phyloP scores from a whole-genome alignment of 2,797 vertebrate species.

The Melanotaenia trifasciata region DNA sequence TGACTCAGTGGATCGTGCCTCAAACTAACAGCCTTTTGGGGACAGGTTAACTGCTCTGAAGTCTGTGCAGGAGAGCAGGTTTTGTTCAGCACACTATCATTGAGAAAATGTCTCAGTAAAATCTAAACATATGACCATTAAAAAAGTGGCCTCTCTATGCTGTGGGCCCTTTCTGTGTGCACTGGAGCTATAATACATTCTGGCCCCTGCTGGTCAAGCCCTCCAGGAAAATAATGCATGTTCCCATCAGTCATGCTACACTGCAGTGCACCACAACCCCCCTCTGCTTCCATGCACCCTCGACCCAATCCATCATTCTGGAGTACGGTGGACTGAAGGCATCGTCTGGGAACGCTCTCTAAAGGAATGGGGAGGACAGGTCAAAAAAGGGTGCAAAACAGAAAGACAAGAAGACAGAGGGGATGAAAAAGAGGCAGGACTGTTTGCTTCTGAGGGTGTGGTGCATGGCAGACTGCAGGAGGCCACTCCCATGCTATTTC shows the following conservation, averaged over 20 bases:
- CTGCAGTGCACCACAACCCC: slow-evolving; percentile 76
- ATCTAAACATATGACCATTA: slow-evolving; percentile 48
- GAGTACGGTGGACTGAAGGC: slow-evolving; percentile 72
- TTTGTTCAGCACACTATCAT: slow-evolving; percentile 28
- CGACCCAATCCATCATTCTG: slow-evolving; percentile 80
- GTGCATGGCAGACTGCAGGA: slow-evolving; percentile 49
- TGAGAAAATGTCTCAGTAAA: slow-evolving; percentile 10
- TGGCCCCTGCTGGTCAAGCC: slow-evolving; percentile 58
- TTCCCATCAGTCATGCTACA: slow-evolving; percentile 83
- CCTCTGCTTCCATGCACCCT: slow-evolving; percentile 65
- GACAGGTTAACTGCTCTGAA: slow-evolving; percentile 39
- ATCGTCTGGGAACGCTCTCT: slow-evolving; percentile 61
- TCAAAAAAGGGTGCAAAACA: slow-evolving; percentile 44
- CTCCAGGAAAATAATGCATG: slow-evolving; percentile 79
- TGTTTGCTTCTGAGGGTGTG: slow-evolving; percentile 40
- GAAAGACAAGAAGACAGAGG: slow-evolving; percentile 24
- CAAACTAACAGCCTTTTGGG: slow-evolving; percentile 55
- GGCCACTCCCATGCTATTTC: slow-evolving; percentile 46
- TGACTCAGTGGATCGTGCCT: slow-evolving; percentile 66
- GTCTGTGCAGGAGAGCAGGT: slow-evolving; percentile 35
- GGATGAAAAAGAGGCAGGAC: slow-evolving; percentile 16
- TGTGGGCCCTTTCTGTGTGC: slow-evolving; percentile 36
- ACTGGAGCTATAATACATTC: slow-evolving; percentile 39
- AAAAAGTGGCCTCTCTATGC: slow-evolving; percentile 33
- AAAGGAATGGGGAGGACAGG: slow-evolving; percentile 42